Evolutionary conservation across 2,797 vertebrate species (phyloP).

Genomic region (Pantherophis vulpinus): DNA sequence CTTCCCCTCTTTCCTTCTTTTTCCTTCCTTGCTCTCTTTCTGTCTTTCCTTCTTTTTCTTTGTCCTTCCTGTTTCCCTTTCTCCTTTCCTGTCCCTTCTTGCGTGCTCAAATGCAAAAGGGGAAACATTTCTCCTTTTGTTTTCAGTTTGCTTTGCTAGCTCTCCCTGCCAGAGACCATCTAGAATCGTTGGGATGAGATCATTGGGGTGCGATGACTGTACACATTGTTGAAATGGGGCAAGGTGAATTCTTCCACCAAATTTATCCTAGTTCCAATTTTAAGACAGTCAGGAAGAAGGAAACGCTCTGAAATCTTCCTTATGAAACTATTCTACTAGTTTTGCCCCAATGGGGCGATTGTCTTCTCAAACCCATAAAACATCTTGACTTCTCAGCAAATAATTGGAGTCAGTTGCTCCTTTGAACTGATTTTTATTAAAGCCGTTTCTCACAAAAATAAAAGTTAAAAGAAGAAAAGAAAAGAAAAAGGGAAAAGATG

Average conservation of each 20-base stretch:
- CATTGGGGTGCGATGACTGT: not conserved
- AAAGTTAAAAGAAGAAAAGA: not conserved
- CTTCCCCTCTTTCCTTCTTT: too few relatives aligned
- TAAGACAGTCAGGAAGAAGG: not conserved
- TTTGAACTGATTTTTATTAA: not conserved
- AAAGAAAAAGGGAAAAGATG: not conserved
- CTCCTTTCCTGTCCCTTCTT: too few relatives aligned
- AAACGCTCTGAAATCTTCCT: not conserved
- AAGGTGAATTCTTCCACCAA: not conserved
- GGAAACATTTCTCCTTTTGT: too few relatives aligned
- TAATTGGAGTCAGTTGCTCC: not conserved
- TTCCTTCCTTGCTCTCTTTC: accelerated
- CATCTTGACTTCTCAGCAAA: not conserved
- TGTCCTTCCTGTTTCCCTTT: too few relatives aligned
- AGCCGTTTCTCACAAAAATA: not conserved
- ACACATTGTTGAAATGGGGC: not conserved
- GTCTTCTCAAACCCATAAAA: not conserved
- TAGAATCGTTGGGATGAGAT: not conserved
- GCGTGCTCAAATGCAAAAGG: too few relatives aligned
- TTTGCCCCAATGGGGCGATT: not conserved
- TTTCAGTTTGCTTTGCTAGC: too few relatives aligned
- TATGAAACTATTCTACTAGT: not conserved
- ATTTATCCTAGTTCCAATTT: not conserved
- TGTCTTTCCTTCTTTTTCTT: too few relatives aligned
- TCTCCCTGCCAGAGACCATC: not conserved